These are phyloP conservation scores for Zeuzera pyrina DNA, from an alignment of 2,888 invertebrate genomes.

Conservation along the genomic window DNA sequence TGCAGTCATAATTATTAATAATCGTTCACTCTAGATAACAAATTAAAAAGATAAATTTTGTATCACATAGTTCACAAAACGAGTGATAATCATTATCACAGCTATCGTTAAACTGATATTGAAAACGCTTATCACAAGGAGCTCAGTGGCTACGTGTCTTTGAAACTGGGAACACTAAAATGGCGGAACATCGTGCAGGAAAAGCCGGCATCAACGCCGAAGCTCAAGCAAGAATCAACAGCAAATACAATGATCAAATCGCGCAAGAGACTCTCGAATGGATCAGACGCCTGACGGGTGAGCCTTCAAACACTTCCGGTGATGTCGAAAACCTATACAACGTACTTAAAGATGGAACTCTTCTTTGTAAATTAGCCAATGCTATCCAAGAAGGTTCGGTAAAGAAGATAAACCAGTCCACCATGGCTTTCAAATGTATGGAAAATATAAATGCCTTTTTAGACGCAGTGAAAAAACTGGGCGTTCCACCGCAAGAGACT, in stretches of 20 bases:
- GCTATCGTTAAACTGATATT: slow-evolving; percentile 40
- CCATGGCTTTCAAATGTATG: slow-evolving; percentile 98
- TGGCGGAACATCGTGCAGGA: slow-evolving; percentile 63
- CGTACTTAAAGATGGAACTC: slow-evolving; percentile 89
- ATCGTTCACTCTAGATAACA: too few species aligned
- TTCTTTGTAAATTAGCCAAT: slow-evolving; percentile 93
- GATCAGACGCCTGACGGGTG: slow-evolving; percentile 89
- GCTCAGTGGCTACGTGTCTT: slow-evolving; percentile 61
- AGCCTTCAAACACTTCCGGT: slow-evolving; percentile 87
- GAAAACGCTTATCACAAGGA: slow-evolving; percentile 49
- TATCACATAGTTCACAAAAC: too few species aligned
- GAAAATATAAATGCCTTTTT: slow-evolving; percentile 97
- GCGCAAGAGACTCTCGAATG: slow-evolving; percentile 94
- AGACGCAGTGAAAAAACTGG: slow-evolving; percentile 86
- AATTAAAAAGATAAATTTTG: too few species aligned
- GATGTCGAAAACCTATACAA: slow-evolving; percentile 93
- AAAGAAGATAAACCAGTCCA: slow-evolving; percentile 92
- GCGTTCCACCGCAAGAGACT: slow-evolving; percentile 93
- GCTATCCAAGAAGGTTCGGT: slow-evolving; percentile 87
- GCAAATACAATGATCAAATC: slow-evolving; percentile 95
- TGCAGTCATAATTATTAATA: too few species aligned
- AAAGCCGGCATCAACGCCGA: slow-evolving; percentile 68
- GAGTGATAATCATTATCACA: slow-evolving; percentile 5
- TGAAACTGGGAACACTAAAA: slow-evolving; percentile 49
- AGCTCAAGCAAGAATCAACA: slow-evolving; percentile 81